These are phyloP conservation scores for Tylochromis polylepis DNA, from an alignment of 2,113 vertebrate genomes.

Conservation along the genomic window DNA sequence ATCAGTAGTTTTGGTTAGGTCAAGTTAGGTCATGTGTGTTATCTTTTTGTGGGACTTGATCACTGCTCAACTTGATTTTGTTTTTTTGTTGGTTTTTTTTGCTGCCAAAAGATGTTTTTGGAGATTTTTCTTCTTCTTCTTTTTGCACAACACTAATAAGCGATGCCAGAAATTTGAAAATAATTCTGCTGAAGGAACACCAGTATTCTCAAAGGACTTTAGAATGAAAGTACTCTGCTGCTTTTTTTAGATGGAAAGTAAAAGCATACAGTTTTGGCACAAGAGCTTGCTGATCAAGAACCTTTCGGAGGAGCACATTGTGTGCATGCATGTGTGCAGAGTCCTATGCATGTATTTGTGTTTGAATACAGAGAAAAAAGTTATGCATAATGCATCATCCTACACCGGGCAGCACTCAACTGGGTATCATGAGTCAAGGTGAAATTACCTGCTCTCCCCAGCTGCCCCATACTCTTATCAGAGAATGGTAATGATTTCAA, in stretches of 20 bases:
- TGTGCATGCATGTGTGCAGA: neutral
- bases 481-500: slow-evolving; percentile 55
- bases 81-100: neutral
- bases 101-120: neutral
- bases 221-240: slow-evolving; percentile 12
- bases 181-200: slow-evolving; percentile 21
- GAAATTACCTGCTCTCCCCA: slow-evolving; percentile 44
- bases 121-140: neutral
- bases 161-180: slow-evolving; percentile 12
- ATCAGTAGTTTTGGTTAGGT: neutral
- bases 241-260: slow-evolving; percentile 23
- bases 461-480: slow-evolving; percentile 36
- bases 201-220: slow-evolving; percentile 35
- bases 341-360: slow-evolving; percentile 10
- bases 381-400: slow-evolving; percentile 53
- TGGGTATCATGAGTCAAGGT: slow-evolving; percentile 45
- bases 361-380: slow-evolving; percentile 9
- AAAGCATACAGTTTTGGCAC: neutral
- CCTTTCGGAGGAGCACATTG: slow-evolving; percentile 14
- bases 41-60: neutral
- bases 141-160: neutral
- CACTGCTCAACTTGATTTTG: neutral
- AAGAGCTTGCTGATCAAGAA: slow-evolving; percentile 16
- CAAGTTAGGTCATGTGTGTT: neutral
- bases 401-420: slow-evolving; percentile 26